Conservation (phyloP, 2,797 vertebrate genomes). For the Craterocephalus amniculus region DNA sequence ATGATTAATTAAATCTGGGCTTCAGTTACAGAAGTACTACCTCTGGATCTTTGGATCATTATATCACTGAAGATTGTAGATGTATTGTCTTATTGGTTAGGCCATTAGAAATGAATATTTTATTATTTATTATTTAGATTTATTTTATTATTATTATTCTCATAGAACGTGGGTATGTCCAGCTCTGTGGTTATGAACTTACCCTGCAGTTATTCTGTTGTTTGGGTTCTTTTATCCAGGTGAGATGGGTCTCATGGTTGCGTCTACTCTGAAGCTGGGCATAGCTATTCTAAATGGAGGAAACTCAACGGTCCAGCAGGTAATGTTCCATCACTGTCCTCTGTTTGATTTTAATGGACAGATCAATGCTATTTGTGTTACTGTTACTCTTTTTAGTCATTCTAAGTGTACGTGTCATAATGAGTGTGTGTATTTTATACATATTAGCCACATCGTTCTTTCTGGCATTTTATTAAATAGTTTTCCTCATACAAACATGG, state of each 20-base stretch:
- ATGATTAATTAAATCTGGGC: no score
- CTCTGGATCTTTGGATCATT: no score
- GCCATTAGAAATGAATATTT: no score
- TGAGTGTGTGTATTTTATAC: no score
- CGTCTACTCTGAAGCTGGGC: slow-evolving; percentile 93
- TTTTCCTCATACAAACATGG: no score
- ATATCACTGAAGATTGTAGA: no score
- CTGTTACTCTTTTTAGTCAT: no score
- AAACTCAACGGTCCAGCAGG: slow-evolving; percentile 96
- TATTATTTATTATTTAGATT: no score
- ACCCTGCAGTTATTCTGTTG: not conserved
- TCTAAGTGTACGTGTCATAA: no score
- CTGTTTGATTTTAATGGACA: not conserved
- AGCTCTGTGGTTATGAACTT: not conserved
- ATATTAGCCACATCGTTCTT: not conserved
- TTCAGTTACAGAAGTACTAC: no score
- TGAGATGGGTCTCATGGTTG: slow-evolving; percentile 96
- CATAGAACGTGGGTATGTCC: not conserved
- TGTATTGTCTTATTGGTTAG: no score
- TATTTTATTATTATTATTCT: no score
- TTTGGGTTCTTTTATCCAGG: slow-evolving; percentile 75
- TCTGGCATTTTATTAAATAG: not conserved
- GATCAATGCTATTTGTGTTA: not conserved
- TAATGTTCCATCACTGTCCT: slow-evolving; percentile 51
- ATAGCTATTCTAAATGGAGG: slow-evolving; percentile 96